Evolutionary conservation across 2,113 vertebrate genomes (phyloP).

Genomic region (Rissa tridactyla): DNA sequence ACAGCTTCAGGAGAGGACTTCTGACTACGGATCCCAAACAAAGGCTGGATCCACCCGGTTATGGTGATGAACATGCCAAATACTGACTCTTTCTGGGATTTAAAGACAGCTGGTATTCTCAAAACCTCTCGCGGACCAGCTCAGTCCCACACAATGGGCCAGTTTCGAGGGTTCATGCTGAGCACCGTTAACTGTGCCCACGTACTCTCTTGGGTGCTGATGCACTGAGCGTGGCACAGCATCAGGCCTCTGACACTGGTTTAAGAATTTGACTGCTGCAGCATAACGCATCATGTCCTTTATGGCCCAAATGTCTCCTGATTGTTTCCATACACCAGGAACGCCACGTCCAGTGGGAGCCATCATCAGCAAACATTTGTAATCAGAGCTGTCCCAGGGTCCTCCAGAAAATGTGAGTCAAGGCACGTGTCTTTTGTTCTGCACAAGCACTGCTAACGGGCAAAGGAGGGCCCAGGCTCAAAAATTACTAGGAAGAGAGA

Average conservation of each 20-base stretch:
- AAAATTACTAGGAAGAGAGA: background rate
- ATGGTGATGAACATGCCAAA: background rate
- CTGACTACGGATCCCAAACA: background rate
- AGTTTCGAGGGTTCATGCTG: background rate
- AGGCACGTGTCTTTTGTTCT: slow-evolving; percentile 25
- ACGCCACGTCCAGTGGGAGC: background rate
- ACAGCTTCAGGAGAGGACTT: background rate
- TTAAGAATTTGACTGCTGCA: background rate
- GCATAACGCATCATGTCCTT: background rate
- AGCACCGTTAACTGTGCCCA: background rate
- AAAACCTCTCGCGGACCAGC: background rate
- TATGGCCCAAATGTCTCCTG: background rate
- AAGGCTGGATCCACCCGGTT: background rate
- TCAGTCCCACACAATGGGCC: background rate
- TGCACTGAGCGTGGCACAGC: background rate
- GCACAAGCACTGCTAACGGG: background rate
- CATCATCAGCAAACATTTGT: slow-evolving; percentile 7
- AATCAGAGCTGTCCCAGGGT: slow-evolving; percentile 31
- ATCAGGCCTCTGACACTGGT: background rate
- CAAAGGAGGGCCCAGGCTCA: background rate
- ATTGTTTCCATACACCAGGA: slow-evolving; percentile 54
- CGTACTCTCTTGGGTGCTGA: background rate
- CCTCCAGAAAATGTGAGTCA: slow-evolving; percentile 25
- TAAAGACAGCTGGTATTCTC: background rate
- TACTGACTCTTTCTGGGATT: background rate